These are phyloP conservation scores for Spilosoma lubricipeda DNA, from an alignment of 2,888 invertebrate genomes.

Conservation along the genomic window DNA sequence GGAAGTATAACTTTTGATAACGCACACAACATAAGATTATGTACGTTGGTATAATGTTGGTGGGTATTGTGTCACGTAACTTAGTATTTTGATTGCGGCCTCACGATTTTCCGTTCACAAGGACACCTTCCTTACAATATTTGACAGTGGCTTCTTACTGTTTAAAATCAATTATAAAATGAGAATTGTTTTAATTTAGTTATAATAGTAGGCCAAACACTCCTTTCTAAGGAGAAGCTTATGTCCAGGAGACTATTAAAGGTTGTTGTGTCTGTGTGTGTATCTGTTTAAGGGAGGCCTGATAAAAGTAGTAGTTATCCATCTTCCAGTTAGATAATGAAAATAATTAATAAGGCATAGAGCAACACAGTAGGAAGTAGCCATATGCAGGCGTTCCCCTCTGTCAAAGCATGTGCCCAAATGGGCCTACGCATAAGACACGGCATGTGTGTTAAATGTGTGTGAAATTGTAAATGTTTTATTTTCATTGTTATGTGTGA, in stretches of 20 bases:
- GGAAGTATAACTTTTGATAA: background rate
- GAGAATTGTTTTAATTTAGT: too few species aligned
- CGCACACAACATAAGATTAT: background rate
- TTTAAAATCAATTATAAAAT: background rate
- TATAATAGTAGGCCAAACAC: too few species aligned
- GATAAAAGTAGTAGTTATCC: background rate
- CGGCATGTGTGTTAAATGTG: too few species aligned
- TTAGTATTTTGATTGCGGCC: constrained; percentile 49
- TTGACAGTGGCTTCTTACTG: background rate
- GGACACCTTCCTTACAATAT: background rate
- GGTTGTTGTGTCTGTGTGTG: background rate
- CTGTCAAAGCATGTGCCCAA: too few species aligned
- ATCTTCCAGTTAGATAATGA: constrained; percentile 35
- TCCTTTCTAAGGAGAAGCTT: too few species aligned
- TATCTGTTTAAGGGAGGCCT: too few species aligned
- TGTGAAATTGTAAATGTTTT: too few species aligned
- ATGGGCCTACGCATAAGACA: too few species aligned
- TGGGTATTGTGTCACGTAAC: constrained; percentile 40
- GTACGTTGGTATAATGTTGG: constrained; percentile 23
- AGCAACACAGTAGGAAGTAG: too few species aligned
- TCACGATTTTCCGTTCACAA: constrained; percentile 30
- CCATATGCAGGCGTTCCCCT: too few species aligned
- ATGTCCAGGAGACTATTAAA: background rate
- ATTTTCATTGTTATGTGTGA: too few species aligned
- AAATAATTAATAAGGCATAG: constrained; percentile 59